These are phyloP conservation scores for Dorcus hopei DNA, from an alignment of 2,888 invertebrate genomes.

Conservation along the genomic window DNA sequence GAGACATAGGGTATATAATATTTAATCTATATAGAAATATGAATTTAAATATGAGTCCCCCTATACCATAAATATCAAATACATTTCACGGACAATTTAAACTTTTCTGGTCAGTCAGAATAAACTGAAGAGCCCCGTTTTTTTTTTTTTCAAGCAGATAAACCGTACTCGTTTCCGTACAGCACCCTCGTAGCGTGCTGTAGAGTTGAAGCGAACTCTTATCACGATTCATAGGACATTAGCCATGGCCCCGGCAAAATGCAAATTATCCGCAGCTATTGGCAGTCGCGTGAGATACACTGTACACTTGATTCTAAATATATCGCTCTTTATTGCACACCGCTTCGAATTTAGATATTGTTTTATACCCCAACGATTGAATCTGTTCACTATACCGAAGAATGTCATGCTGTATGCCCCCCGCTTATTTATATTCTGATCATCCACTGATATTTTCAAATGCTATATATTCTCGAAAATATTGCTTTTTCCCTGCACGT, in stretches of 20 bases:
- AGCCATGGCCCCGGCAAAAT: conserved; percentile 46
- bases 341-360: conserved; percentile 10
- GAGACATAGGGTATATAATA: too few relatives aligned
- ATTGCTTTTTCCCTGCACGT: too few relatives aligned
- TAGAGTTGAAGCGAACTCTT: conserved; percentile 32
- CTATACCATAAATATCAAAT: background rate
- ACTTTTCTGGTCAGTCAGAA: conserved; percentile 24
- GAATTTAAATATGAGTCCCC: background rate
- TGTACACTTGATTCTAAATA: conserved; percentile 8
- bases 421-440: background rate
- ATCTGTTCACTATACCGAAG: background rate
- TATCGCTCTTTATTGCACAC: conserved; percentile 4
- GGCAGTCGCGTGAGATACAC: conserved; percentile 12
- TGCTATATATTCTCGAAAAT: background rate
- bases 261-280: conserved; percentile 37
- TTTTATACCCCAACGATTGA: conserved; percentile 1
- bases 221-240: conserved; percentile 48
- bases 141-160: conserved; percentile 16
- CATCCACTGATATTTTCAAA: background rate
- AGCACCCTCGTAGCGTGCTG: conserved; percentile 24
- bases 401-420: background rate
- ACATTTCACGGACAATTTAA: conserved; percentile 20
- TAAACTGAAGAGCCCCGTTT: conserved; percentile 10
- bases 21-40: too few relatives aligned
- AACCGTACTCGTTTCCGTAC: conserved; percentile 23